Evolutionary conservation across 2,888 invertebrate genomes (phyloP).

Genomic region (Philaethria dido): DNA sequence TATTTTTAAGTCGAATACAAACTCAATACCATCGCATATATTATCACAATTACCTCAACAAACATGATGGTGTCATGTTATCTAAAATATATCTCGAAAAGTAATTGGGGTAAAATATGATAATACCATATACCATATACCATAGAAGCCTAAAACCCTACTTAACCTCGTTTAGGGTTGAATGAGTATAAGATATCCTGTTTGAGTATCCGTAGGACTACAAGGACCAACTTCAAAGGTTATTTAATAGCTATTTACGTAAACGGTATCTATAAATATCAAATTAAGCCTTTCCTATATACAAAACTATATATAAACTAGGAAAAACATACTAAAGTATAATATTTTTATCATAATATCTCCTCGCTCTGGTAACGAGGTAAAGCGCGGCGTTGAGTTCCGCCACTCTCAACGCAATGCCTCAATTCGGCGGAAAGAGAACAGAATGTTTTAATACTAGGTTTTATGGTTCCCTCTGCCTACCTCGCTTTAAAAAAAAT

Average conservation of each 20-base stretch:
- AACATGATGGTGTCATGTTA: not conserved
- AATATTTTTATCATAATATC: too few species aligned
- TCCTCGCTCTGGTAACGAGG: too few species aligned
- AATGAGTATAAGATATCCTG: slow-evolving; percentile 6
- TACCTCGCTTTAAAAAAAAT: too few species aligned
- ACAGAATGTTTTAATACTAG: too few species aligned
- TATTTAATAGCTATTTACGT: slow-evolving; percentile 7
- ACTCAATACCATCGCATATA: not conserved
- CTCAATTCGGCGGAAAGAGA: too few species aligned
- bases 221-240: slow-evolving; percentile 10
- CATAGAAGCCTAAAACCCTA: not conserved
- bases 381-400: too few species aligned
- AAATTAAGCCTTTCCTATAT: slow-evolving; percentile 1
- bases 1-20: not conserved
- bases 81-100: slow-evolving; percentile 6
- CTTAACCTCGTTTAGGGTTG: slow-evolving; percentile 8
- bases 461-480: too few species aligned
- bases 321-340: not conserved
- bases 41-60: not conserved
- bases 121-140: slow-evolving; percentile 5
- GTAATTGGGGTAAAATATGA: slow-evolving; percentile 15
- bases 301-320: not conserved
- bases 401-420: too few species aligned
- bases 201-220: slow-evolving; percentile 10
- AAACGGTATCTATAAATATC: not conserved